Evolutionary conservation across 2,113 vertebrate genomes (phyloP).

Genomic region (Donacobius atricapilla): DNA sequence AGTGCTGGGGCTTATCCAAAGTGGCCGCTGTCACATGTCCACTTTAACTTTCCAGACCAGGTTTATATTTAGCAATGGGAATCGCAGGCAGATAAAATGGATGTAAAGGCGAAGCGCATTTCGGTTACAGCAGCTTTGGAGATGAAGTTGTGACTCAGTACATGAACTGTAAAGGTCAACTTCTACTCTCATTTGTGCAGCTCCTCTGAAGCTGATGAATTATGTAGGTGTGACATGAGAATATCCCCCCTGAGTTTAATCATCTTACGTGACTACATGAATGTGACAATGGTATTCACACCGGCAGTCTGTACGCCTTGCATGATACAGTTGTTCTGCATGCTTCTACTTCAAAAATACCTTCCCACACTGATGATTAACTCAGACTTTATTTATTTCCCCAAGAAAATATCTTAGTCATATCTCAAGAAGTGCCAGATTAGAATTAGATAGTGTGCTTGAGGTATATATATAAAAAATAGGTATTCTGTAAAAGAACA

Average conservation of each 20-base stretch:
- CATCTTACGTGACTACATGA: neutral
- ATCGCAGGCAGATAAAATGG: conserved; percentile 37
- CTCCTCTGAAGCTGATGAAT: neutral
- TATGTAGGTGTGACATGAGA: neutral
- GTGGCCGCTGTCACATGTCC: conserved; percentile 23
- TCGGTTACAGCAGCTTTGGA: neutral
- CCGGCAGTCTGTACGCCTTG: neutral
- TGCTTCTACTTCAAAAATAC: neutral
- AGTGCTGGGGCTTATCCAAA: conserved; percentile 40
- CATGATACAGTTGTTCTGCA: neutral
- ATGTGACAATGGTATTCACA: neutral
- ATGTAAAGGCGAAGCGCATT: conserved; percentile 19
- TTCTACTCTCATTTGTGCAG: neutral
- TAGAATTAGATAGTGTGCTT: neutral
- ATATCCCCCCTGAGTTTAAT: neutral
- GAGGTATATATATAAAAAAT: neutral
- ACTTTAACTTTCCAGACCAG: conserved; percentile 50
- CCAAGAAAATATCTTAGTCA: neutral
- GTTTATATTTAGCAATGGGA: conserved; percentile 56
- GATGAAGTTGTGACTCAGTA: conserved; percentile 4
- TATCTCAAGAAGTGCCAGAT: neutral
- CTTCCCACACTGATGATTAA: neutral
- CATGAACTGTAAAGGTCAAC: conserved; percentile 3
- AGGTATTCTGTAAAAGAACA: neutral
- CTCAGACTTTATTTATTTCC: neutral